Evolutionary conservation across 1,140 invertebrate species (phyloP).

Genomic region (Diorhabda sublineata): DNA sequence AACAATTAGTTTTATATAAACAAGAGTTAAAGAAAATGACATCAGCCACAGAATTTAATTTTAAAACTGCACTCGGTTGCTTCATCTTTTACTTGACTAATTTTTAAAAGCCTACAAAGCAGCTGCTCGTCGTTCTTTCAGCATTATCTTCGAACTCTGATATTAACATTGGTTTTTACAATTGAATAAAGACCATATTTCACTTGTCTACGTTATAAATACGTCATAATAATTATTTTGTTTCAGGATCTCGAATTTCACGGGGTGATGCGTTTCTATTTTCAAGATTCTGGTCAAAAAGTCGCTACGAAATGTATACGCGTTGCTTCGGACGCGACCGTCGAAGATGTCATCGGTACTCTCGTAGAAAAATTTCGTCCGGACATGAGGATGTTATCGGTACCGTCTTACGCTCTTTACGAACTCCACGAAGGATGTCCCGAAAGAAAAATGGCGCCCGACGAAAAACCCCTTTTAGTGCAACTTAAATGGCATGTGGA

Average conservation of each 20-base stretch:
- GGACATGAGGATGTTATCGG: conserved; percentile 97
- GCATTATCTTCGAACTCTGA: too few species aligned
- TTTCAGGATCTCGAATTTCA: conserved; percentile 95
- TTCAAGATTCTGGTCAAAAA: conserved; percentile 95
- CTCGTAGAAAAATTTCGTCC: conserved; percentile 99
- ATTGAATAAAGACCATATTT: too few species aligned
- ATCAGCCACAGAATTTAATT: too few species aligned
- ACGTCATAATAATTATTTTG: conserved; percentile 18
- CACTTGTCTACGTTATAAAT: too few species aligned
- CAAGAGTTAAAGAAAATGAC: too few species aligned
- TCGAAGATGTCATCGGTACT: conserved; percentile 89
- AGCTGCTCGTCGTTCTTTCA: too few species aligned
- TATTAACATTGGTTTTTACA: too few species aligned
- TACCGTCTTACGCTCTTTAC: conserved; percentile 93
- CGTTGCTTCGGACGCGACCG: conserved; percentile 92
- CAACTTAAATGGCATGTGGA: conserved; percentile 99
- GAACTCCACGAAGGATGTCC: conserved; percentile 97
- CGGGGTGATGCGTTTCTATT: conserved; percentile 98
- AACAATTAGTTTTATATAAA: too few species aligned
- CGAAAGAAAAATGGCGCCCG: conserved; percentile 80
- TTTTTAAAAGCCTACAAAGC: too few species aligned
- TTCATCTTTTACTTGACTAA: too few species aligned
- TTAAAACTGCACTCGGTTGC: too few species aligned
- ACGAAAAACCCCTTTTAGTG: conserved; percentile 94
- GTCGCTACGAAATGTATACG: conserved; percentile 99